phyloP scores from a whole-genome alignment of 2,888 invertebrate genomes.

The Lycia hirtaria region DNA sequence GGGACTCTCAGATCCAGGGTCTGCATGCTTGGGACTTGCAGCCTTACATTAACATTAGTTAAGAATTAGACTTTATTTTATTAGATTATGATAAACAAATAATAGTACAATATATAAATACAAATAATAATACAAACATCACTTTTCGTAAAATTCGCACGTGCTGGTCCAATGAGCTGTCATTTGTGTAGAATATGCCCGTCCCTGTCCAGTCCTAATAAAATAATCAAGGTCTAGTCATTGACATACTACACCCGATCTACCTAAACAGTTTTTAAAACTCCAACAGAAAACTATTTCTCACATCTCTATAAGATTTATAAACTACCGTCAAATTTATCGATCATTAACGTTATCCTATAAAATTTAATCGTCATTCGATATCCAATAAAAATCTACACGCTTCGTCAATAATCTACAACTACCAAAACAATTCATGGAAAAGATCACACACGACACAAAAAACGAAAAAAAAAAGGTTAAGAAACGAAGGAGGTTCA shows the following conservation, averaged over 20 bases:
- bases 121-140: no score
- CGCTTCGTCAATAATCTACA: conserved; percentile 30
- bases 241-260: neutral
- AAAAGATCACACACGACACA: conserved; percentile 73
- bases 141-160: no score
- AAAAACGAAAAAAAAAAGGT: conserved; percentile 62
- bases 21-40: no score
- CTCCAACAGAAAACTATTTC: neutral
- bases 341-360: conserved; percentile 23
- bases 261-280: neutral
- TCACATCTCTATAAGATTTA: neutral
- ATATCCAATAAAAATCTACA: conserved; percentile 25
- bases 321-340: conserved; percentile 11
- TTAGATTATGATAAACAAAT: no score
- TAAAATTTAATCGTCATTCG: conserved; percentile 25
- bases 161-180: no score
- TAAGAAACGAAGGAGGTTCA: conserved; percentile 62
- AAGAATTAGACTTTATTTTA: no score
- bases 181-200: no score
- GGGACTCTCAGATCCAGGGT: no score
- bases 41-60: no score
- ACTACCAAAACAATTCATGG: conserved; percentile 41
- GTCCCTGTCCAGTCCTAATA: no score
- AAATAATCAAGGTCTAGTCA: no score
- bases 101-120: no score